Base-by-base conservation (phyloP, 2,888 invertebrate species). In the Drosophila maculinotata region DNA sequence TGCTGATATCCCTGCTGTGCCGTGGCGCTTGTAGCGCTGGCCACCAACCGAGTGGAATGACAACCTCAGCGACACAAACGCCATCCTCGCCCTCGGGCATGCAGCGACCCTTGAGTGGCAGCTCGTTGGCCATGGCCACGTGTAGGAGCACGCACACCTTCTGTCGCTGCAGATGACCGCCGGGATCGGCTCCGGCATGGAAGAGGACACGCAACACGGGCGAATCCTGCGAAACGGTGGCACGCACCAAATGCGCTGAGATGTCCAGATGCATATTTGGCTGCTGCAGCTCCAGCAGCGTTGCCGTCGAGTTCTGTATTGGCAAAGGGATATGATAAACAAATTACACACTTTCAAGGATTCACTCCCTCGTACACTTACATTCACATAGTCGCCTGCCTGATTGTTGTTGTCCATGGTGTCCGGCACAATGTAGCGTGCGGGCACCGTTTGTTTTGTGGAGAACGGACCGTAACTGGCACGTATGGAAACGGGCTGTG, bases 381-480 rank as follows among this genome's bases (percentile, higher is more conserved):
- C 90, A 76, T 87, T 91, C 48, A 90, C 75, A 66, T 90, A 90
- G 60, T 91, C 91, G 41, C 89, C 87, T 1, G 64, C 76, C 25
- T 59, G 72, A 25, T 73, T 56, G 38, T 44, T 42, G 23, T 30
- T 93, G 86, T 96, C 96, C 66, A 96, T 91, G 0, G 95, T 95
- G 91, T 97, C 97, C 5, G 97, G 97, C 47, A 97, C 96, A 65
- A 97, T 95, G 90, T 96, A 97, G 44, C 92, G 93, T 1, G 97
- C 97, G 33, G 97, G 97, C 33, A 98, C 97, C 0, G 97, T 97
- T 92, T 98, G 97, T 90, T 97, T 97, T 53, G 97, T 98, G 79
- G 97, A 97, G 92, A 98, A 98, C 6, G 98, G 98, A 3, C 98
- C 98, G 90, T 98, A 98, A 35, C 96, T 96, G 45, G 98, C 98